Evolutionary conservation across 2,797 vertebrate species (phyloP).

Genomic region (Rhincodon typus): DNA sequence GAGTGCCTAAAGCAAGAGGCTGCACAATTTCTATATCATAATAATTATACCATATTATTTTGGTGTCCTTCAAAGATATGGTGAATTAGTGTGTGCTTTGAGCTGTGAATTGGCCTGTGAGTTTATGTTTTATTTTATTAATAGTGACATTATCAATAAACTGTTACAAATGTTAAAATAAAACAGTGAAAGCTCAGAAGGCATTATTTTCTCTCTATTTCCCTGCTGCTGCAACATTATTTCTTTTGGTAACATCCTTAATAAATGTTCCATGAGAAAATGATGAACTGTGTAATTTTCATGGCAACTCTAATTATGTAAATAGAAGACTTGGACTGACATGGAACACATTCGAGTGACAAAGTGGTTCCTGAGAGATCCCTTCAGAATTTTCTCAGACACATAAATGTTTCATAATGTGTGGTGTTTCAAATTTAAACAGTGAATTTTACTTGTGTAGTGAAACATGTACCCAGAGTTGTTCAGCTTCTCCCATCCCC

Average conservation of each 20-base stretch:
- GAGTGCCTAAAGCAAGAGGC: background rate
- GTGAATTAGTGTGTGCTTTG: background rate
- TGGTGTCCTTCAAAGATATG: background rate
- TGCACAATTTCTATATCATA: background rate
- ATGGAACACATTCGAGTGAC: background rate
- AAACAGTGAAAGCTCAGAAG: background rate
- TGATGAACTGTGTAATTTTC: constrained; percentile 6
- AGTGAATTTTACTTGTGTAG: too few relatives aligned
- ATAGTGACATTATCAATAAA: too few relatives aligned
- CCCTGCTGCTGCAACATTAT: background rate
- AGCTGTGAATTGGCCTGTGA: background rate
- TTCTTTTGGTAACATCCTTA: constrained; percentile 13
- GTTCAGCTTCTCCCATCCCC: too few relatives aligned
- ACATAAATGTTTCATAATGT: background rate
- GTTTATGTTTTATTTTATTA: constrained; percentile 2
- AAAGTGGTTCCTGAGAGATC: background rate
- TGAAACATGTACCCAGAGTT: background rate
- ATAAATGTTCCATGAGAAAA: background rate
- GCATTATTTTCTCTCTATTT: background rate
- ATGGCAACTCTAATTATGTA: background rate
- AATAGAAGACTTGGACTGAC: background rate
- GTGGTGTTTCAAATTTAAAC: background rate
- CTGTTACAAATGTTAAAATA: background rate
- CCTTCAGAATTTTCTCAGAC: background rate
- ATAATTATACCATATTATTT: background rate